Conservation (phyloP, 2,797 vertebrate species). For the Leontocebus nigricollis region DNA sequence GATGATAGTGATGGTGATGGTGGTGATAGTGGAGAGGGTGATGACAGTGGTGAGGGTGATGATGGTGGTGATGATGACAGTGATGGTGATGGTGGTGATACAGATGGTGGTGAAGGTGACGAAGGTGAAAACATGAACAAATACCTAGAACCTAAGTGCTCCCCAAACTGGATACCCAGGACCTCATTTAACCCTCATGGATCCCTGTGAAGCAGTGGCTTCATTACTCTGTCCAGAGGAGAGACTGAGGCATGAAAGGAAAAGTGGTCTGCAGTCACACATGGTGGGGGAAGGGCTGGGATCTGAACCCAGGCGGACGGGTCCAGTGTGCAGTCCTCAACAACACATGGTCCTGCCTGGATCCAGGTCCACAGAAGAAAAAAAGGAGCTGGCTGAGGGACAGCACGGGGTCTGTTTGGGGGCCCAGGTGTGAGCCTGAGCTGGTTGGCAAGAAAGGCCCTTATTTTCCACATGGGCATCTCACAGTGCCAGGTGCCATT, state of each 20-base stretch:
- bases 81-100: not conserved
- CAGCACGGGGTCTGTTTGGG: accelerated
- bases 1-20: too few species aligned
- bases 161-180: accelerated
- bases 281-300: not conserved
- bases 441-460: too few species aligned
- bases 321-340: too few species aligned
- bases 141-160: not conserved
- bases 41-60: not conserved
- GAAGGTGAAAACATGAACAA: not conserved
- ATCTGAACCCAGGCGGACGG: accelerated
- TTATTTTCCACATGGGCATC: accelerated
- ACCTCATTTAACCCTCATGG: accelerated
- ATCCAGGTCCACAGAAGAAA: not conserved
- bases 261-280: accelerated
- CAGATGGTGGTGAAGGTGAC: not conserved
- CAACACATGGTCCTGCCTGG: not conserved
- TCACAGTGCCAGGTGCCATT: accelerated
- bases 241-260: not conserved
- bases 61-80: not conserved
- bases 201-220: accelerated
- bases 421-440: not conserved
- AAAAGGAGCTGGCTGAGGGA: not conserved
- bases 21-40: too few species aligned
- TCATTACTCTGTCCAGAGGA: not conserved